Conservation (phyloP, 92 coral and sea anemone species). For the Paramuricea clavata region DNA sequence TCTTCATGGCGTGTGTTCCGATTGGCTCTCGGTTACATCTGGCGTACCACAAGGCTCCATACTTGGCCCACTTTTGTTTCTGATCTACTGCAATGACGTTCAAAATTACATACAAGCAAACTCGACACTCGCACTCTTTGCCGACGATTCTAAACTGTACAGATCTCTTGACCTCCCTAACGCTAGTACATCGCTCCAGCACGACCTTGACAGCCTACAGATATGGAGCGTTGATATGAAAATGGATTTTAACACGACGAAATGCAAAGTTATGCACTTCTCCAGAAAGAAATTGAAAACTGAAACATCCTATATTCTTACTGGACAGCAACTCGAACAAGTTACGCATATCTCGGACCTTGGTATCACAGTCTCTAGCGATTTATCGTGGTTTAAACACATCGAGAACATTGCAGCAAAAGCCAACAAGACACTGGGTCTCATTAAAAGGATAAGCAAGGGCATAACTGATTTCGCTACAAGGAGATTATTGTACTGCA, state of each 20-base stretch:
- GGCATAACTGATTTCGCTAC: background rate
- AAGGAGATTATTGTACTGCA: background rate
- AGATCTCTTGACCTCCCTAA: background rate
- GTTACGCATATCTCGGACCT: slow-evolving; percentile 41
- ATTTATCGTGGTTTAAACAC: slow-evolving; percentile 44
- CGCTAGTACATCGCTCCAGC: background rate
- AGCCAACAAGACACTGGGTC: slow-evolving; percentile 48
- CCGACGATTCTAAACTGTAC: slow-evolving; percentile 32
- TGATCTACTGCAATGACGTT: too few relatives aligned
- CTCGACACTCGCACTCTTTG: slow-evolving; percentile 44
- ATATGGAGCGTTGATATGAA: slow-evolving; percentile 34
- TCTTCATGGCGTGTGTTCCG: too few relatives aligned
- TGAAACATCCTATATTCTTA: slow-evolving; percentile 22
- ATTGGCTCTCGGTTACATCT: too few relatives aligned
- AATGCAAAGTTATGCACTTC: slow-evolving; percentile 31
- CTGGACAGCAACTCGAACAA: background rate
- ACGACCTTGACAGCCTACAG: slow-evolving; percentile 31
- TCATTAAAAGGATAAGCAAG: background rate
- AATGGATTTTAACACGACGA: slow-evolving; percentile 23
- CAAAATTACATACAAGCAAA: too few relatives aligned
- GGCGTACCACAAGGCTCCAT: too few relatives aligned
- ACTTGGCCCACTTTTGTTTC: too few relatives aligned
- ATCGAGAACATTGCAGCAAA: slow-evolving; percentile 17
- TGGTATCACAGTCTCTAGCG: slow-evolving; percentile 39
- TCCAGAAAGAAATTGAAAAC: slow-evolving; percentile 16